phyloP scores from a whole-genome alignment of 2,113 vertebrate genomes.

The Hippocampus guttulatus region DNA sequence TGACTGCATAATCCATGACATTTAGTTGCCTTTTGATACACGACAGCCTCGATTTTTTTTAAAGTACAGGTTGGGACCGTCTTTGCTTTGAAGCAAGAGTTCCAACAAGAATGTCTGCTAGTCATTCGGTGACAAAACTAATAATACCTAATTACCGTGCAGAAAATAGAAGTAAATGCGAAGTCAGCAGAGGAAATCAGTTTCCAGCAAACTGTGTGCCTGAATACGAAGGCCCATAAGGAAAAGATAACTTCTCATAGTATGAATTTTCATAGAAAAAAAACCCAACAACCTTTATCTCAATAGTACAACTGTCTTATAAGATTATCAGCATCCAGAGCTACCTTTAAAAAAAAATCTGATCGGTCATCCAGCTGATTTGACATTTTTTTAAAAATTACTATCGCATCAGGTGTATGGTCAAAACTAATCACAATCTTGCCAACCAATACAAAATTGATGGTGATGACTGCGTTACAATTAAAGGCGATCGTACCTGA shows the following conservation, averaged over 20 bases:
- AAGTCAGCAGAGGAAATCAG: neutral
- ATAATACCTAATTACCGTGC: neutral
- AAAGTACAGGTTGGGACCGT: neutral
- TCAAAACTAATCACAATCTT: neutral
- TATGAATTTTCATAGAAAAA: neutral
- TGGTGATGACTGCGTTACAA: neutral
- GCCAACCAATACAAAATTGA: neutral
- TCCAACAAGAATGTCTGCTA: neutral
- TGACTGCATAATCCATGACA: neutral
- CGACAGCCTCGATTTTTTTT: neutral
- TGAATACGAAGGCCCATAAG: neutral
- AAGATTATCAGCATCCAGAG: too few relatives aligned
- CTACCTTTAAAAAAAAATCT: neutral
- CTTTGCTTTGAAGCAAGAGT: neutral
- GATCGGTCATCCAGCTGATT: neutral
- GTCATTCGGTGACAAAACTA: neutral
- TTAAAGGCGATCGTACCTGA: constrained; percentile 71
- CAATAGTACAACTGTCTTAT: neutral
- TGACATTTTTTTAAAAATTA: too few relatives aligned
- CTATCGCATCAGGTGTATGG: too few relatives aligned
- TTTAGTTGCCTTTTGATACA: neutral
- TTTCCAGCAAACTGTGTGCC: neutral
- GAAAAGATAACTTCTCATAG: neutral
- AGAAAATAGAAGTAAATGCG: neutral
- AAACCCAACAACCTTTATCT: neutral